Evolutionary conservation across 2,888 invertebrate species (phyloP).

Genomic region (Ormia ochracea): DNA sequence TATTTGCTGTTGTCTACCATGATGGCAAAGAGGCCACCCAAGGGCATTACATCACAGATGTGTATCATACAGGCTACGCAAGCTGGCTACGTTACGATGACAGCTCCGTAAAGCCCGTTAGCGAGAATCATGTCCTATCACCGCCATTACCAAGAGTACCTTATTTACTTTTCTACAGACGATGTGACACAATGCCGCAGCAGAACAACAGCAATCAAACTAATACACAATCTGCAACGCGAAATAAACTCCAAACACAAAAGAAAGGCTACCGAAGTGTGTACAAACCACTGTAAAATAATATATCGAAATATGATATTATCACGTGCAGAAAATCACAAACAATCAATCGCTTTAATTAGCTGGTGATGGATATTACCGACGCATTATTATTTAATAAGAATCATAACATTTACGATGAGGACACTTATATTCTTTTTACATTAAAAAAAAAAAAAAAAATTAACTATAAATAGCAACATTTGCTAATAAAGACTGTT

Average conservation of each 20-base stretch:
- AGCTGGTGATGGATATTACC: background rate
- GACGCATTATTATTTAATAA: background rate
- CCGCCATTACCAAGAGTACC: constrained; percentile 93
- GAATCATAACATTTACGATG: background rate
- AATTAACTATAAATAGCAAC: too few relatives aligned
- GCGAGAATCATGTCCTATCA: constrained; percentile 87
- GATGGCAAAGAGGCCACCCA: constrained; percentile 96
- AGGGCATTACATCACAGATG: constrained; percentile 96
- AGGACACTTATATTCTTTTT: background rate
- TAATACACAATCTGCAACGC: constrained; percentile 33
- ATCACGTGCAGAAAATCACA: background rate
- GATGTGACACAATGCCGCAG: constrained; percentile 85
- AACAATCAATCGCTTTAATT: background rate
- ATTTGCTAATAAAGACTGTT: too few relatives aligned
- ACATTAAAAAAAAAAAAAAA: too few relatives aligned
- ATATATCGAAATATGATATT: background rate
- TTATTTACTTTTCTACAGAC: constrained; percentile 94
- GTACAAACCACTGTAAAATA: constrained; percentile 42
- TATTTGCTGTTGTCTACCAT: constrained; percentile 97
- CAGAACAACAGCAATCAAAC: constrained; percentile 47
- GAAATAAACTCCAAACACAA: constrained; percentile 49
- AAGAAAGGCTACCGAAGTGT: constrained; percentile 31
- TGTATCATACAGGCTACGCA: constrained; percentile 92
- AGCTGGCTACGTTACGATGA: constrained; percentile 97
- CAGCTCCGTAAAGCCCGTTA: constrained; percentile 87